Percentiles rank a stretch among this genome's conserved stretches.
phyloP scores from a whole-genome alignment of 2,888 invertebrate genomes.

The Callyntrura guangdongensis region DNA sequence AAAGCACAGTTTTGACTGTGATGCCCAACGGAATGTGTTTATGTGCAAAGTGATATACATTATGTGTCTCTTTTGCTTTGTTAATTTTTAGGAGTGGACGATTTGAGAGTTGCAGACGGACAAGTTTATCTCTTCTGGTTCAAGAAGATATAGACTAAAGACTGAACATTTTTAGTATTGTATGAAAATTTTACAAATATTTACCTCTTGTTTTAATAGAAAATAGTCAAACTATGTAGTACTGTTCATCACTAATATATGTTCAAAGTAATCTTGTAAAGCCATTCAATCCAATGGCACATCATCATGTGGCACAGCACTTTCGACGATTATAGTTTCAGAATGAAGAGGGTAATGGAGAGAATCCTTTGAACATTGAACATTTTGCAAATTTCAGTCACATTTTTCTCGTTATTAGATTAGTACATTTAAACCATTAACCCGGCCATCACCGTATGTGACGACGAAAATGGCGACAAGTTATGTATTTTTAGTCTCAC shows the following conservation, averaged over 20 bases:
- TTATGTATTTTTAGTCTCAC: not conserved
- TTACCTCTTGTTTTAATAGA: constrained; percentile 3
- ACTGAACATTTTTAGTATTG: constrained; percentile 71
- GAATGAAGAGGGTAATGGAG: not conserved
- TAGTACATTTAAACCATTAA: too few relatives aligned
- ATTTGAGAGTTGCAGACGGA: constrained; percentile 94
- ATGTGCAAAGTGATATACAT: not conserved
- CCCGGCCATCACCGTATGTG: too few relatives aligned
- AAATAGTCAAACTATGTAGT: not conserved
- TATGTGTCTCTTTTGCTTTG: constrained; percentile 23
- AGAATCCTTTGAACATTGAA: not conserved
- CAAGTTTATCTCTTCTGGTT: constrained; percentile 97
- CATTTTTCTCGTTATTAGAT: too few relatives aligned
- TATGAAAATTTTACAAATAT: constrained; percentile 13
- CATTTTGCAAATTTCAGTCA: not conserved
- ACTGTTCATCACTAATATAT: constrained; percentile 13
- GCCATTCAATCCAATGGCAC: not conserved
- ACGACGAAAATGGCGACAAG: not conserved
- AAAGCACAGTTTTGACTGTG: not conserved
- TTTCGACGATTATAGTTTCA: not conserved
- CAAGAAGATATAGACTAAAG: constrained; percentile 91
- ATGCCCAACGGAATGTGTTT: too few relatives aligned
- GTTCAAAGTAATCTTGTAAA: not conserved
- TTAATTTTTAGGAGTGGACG: constrained; percentile 92
- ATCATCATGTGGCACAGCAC: not conserved